These are phyloP conservation scores for Lamellibrachia satsuma DNA, from an alignment of 2,888 invertebrate genomes.

Conservation along the genomic window DNA sequence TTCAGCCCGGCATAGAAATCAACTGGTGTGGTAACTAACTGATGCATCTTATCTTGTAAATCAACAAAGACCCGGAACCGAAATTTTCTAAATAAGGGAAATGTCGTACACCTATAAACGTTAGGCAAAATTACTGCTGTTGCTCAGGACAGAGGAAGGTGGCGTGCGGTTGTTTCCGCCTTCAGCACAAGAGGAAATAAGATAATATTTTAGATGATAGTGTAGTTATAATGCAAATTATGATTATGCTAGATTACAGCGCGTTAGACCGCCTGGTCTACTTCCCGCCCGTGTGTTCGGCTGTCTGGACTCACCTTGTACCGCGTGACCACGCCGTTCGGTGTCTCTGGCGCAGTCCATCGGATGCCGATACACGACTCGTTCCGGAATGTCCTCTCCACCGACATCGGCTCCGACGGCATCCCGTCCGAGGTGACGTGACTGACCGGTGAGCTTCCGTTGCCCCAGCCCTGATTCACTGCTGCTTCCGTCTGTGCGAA, in stretches of 20 bases:
- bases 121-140: too few species aligned
- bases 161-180: too few species aligned
- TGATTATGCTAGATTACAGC: not conserved
- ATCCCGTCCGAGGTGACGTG: conserved; percentile 61
- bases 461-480: conserved; percentile 46
- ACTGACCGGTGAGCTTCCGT: conserved; percentile 37
- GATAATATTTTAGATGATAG: too few species aligned
- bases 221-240: too few species aligned
- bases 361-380: conserved; percentile 71
- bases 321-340: conserved; percentile 66
- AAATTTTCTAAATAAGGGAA: too few species aligned
- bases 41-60: too few species aligned
- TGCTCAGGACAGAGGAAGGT: too few species aligned
- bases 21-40: too few species aligned
- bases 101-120: too few species aligned
- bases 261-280: not conserved
- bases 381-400: conserved; percentile 72
- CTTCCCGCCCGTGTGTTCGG: conserved; percentile 17
- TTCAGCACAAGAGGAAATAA: too few species aligned
- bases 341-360: conserved; percentile 67
- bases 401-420: conserved; percentile 77
- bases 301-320: conserved; percentile 60
- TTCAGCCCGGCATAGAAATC: too few species aligned
- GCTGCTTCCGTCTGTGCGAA: conserved; percentile 46
- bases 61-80: too few species aligned